A percentile compares a stretch with the other conserved stretches of the same genome.
phyloP scores from a whole-genome alignment of 2,797 vertebrate species.

The Clamator glandarius region DNA sequence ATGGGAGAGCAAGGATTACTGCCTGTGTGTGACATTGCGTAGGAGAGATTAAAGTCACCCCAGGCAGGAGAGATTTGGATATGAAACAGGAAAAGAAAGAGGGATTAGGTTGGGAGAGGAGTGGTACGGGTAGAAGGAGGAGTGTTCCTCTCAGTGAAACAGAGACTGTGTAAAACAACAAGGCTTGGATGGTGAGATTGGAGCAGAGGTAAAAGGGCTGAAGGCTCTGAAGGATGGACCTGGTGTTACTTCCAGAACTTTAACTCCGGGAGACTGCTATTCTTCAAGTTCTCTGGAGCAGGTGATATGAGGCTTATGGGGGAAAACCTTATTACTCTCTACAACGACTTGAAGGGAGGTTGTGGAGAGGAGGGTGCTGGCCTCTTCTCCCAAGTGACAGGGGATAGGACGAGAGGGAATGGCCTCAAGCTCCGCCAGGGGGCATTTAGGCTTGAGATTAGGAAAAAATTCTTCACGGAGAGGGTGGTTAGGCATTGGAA shows the following conservation, averaged over 20 bases:
- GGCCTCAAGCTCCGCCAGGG: no score
- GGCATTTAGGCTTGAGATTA: no score
- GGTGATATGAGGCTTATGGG: not conserved
- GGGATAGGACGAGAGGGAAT: no score
- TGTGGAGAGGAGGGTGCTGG: no score
- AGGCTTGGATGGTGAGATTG: not conserved
- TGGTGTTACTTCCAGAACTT: not conserved
- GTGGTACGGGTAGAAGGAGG: not conserved
- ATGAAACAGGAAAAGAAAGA: not conserved
- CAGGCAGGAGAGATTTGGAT: not conserved
- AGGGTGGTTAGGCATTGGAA: no score
- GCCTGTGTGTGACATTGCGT: not conserved
- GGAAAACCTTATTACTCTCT: no score
- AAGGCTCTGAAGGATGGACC: not conserved
- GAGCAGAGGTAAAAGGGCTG: not conserved
- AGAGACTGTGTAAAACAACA: not conserved
- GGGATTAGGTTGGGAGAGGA: not conserved
- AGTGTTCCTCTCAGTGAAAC: not conserved
- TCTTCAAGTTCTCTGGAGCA: not conserved
- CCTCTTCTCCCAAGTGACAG: no score
- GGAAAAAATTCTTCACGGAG: no score
- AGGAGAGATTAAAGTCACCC: conserved; percentile 28
- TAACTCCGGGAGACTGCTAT: not conserved
- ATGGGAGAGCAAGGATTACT: not conserved
- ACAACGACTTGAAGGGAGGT: no score